Conservation (phyloP, 2,797 vertebrate species). For the Dendrocincla tyrannina region DNA sequence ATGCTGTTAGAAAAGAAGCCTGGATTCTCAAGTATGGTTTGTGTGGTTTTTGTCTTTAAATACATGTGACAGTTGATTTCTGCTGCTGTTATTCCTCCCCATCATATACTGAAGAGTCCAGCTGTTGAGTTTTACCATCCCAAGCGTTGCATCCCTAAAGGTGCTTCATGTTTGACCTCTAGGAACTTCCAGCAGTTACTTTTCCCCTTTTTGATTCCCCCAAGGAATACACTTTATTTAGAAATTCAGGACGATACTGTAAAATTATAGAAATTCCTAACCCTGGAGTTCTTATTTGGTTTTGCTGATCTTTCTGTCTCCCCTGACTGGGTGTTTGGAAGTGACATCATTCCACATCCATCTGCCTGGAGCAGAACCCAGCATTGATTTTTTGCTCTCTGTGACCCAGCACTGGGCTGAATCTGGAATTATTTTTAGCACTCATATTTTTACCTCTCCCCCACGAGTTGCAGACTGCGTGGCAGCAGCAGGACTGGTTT, state of each 20-base stretch:
- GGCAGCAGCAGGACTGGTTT: not conserved
- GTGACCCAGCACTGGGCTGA: not conserved
- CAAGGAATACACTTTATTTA: not conserved
- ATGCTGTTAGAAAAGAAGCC: not conserved
- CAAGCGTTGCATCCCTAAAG: not conserved
- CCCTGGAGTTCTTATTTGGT: not conserved
- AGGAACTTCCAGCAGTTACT: not conserved
- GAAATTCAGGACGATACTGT: not conserved
- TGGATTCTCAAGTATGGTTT: not conserved
- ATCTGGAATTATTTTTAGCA: constrained; percentile 12
- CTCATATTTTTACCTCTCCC: not conserved
- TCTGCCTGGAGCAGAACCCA: not conserved
- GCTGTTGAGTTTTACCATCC: not conserved
- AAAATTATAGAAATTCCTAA: not conserved
- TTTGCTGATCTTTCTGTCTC: not conserved
- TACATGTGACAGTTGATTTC: not conserved
- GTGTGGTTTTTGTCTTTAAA: not conserved
- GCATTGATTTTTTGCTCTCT: not conserved
- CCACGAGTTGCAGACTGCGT: not conserved
- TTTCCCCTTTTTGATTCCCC: not conserved
- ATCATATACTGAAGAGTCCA: not conserved
- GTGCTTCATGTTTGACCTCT: not conserved
- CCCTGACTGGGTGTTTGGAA: not conserved
- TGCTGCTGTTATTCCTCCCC: not conserved
- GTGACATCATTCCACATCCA: not conserved